Conservation (phyloP, 1,140 invertebrate genomes). For the Lethrus apterus region DNA sequence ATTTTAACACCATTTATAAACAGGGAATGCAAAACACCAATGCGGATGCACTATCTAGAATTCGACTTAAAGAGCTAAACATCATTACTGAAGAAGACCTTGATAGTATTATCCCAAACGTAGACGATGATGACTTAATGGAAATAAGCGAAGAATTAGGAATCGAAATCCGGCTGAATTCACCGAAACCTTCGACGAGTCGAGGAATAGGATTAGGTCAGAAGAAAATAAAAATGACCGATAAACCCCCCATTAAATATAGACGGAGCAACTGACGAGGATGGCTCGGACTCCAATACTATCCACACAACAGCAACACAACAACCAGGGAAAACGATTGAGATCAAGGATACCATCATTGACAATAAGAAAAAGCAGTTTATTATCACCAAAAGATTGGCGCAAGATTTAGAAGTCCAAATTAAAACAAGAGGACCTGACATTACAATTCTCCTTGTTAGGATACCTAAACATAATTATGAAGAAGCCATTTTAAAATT, state of each 20-base stretch:
- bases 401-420: neutral
- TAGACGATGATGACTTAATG: neutral
- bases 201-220: neutral
- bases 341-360: neutral
- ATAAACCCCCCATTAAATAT: neutral
- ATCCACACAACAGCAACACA: neutral
- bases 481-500: neutral
- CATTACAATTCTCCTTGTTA: neutral
- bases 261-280: neutral
- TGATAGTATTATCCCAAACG: neutral
- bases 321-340: neutral
- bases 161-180: neutral
- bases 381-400: neutral
- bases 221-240: neutral
- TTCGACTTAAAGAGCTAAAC: neutral
- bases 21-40: too few relatives aligned
- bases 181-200: neutral
- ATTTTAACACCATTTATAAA: conserved; percentile 30
- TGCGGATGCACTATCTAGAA: conserved; percentile 9
- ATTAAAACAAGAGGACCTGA: neutral
- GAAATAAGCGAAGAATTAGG: neutral
- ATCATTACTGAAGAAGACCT: neutral
- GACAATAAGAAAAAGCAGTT: conserved; percentile 1
- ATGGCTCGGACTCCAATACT: neutral
- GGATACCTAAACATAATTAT: neutral